phyloP scores from a whole-genome alignment of 2,888 invertebrate species.

The Tetranychus piercei region DNA sequence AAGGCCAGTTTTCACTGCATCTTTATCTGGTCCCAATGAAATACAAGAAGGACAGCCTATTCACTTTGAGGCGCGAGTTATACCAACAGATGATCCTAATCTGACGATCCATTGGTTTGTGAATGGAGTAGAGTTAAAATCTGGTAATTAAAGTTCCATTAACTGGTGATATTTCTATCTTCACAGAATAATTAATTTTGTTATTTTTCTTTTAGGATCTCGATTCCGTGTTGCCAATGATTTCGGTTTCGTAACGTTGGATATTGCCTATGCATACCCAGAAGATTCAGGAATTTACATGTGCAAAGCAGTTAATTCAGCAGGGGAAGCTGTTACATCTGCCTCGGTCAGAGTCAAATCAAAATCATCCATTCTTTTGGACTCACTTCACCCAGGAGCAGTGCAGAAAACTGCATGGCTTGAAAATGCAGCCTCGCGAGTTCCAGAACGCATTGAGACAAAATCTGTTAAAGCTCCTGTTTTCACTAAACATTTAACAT shows the following conservation, averaged over 20 bases:
- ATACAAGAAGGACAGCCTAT: conserved; percentile 64
- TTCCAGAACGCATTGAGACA: background rate
- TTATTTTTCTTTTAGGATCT: conserved; percentile 32
- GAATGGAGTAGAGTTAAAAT: conserved; percentile 72
- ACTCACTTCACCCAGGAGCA: conserved; percentile 80
- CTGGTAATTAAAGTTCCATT: conserved; percentile 37
- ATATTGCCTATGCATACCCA: conserved; percentile 82
- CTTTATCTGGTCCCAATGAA: conserved; percentile 36
- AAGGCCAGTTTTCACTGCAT: conserved; percentile 71
- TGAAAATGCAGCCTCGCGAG: background rate
- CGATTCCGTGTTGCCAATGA: conserved; percentile 38
- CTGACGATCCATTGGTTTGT: conserved; percentile 62
- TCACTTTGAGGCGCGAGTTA: conserved; percentile 80
- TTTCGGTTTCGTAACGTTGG: conserved; percentile 90
- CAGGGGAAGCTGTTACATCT: conserved; percentile 64
- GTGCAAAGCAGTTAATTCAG: conserved; percentile 69
- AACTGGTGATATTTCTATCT: conserved; percentile 58
- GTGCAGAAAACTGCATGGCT: conserved; percentile 52
- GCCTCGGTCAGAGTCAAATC: conserved; percentile 44
- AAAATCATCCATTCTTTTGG: conserved; percentile 32
- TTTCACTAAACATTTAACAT: conserved; percentile 73
- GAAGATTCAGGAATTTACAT: conserved; percentile 88
- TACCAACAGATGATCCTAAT: conserved; percentile 79
- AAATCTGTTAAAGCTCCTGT: conserved; percentile 41
- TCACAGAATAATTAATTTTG: conserved; percentile 39